These are phyloP conservation scores for Diorhabda sublineata DNA, from an alignment of 1,140 invertebrate genomes.

Conservation along the genomic window DNA sequence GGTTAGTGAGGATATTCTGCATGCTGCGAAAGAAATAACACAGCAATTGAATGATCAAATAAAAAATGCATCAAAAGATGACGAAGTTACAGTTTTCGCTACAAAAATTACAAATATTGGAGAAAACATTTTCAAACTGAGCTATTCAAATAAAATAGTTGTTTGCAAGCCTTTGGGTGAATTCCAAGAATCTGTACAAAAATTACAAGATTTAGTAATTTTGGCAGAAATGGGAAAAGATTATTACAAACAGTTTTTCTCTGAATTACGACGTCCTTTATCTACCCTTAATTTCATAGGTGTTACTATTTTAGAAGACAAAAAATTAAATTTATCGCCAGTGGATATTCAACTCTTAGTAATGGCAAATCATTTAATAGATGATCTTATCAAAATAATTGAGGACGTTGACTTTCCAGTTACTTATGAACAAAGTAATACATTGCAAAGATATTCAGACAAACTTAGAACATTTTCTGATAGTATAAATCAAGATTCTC, in stretches of 20 bases:
- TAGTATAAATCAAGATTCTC: slow-evolving; percentile 44
- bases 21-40: neutral
- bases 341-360: slow-evolving; percentile 38
- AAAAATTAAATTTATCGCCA: slow-evolving; percentile 36
- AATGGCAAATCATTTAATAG: slow-evolving; percentile 27
- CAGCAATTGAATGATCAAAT: neutral
- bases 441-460: slow-evolving; percentile 20
- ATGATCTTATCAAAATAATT: slow-evolving; percentile 17
- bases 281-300: slow-evolving; percentile 40
- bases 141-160: slow-evolving; percentile 17
- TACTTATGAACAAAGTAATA: neutral
- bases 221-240: slow-evolving; percentile 28
- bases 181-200: slow-evolving; percentile 45
- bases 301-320: slow-evolving; percentile 38
- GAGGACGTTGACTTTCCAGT: neutral
- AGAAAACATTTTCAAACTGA: slow-evolving; percentile 21
- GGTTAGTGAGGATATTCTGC: neutral
- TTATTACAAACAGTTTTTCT: slow-evolving; percentile 30
- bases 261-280: slow-evolving; percentile 40
- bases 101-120: slow-evolving; percentile 17
- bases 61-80: slow-evolving; percentile 12
- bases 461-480: slow-evolving; percentile 36
- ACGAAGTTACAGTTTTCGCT: slow-evolving; percentile 15
- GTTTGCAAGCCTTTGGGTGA: slow-evolving; percentile 23
- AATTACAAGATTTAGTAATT: slow-evolving; percentile 36